Conservation (phyloP, 37 sponge, comb jelly and placozoan genomes). For the Agelas oroides region DNA sequence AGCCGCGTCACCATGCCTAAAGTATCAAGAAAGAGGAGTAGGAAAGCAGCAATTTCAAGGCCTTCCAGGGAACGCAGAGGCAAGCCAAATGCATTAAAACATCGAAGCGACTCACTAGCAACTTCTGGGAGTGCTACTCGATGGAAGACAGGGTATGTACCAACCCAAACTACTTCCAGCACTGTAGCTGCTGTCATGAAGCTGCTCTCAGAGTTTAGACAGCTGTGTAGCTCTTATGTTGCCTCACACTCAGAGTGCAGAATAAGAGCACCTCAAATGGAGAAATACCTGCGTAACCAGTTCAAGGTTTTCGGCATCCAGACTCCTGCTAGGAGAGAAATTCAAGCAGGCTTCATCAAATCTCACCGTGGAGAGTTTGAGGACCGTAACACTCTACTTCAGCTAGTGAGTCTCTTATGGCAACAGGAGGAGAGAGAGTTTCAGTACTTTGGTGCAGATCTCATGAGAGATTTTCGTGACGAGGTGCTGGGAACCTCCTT, state of each 20-base stretch:
- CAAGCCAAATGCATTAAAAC: not conserved
- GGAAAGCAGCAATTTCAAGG: not conserved
- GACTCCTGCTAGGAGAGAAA: slow-evolving; percentile 28
- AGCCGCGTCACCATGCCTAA: slow-evolving; percentile 33
- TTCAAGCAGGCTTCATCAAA: slow-evolving; percentile 20
- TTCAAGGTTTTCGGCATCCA: slow-evolving; percentile 70
- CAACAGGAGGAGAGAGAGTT: slow-evolving; percentile 69
- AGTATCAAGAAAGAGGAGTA: not conserved
- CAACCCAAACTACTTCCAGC: not conserved
- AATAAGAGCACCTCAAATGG: slow-evolving; percentile 43
- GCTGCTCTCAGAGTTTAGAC: not conserved
- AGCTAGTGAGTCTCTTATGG: slow-evolving; percentile 49
- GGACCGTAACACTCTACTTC: not conserved
- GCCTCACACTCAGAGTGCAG: slow-evolving; percentile 17
- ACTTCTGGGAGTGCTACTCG: not conserved
- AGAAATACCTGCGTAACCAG: slow-evolving; percentile 70
- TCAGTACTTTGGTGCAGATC: slow-evolving; percentile 57
- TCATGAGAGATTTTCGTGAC: slow-evolving; percentile 19
- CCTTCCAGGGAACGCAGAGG: not conserved
- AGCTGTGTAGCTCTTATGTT: not conserved
- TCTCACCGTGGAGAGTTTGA: not conserved
- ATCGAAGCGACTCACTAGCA: no score
- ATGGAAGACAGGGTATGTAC: not conserved
- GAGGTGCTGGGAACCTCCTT: slow-evolving; percentile 29
- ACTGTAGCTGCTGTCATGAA: not conserved